phyloP scores from a whole-genome alignment of 2,888 invertebrate genomes.

The Abscondita cerata region DNA sequence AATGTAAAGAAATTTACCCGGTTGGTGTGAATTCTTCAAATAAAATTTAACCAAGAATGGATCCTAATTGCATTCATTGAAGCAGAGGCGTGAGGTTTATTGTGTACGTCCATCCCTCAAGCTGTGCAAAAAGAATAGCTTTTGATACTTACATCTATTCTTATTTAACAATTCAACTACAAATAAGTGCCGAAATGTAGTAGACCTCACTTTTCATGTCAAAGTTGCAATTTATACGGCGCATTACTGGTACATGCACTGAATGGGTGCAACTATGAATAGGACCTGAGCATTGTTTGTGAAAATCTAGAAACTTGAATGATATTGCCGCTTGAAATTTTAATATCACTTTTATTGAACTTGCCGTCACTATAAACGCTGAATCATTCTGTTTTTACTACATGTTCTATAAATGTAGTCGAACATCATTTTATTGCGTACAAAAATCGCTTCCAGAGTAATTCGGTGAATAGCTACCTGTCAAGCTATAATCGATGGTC shows the following conservation, averaged over 20 bases:
- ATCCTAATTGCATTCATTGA: conserved; percentile 59
- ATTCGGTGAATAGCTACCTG: background rate
- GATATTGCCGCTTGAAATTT: too few relatives aligned
- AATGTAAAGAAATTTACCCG: conserved; percentile 21
- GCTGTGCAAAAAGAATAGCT: conserved; percentile 47
- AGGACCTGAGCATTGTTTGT: background rate
- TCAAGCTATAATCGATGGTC: background rate
- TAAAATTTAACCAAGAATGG: conserved; percentile 50
- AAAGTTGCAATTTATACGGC: conserved; percentile 35
- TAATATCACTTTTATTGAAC: background rate
- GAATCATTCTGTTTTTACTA: too few relatives aligned
- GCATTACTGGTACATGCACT: conserved; percentile 27
- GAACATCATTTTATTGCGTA: too few relatives aligned
- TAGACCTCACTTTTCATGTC: conserved; percentile 36
- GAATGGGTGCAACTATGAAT: conserved; percentile 2
- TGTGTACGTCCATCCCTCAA: conserved; percentile 38
- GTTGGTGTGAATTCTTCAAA: conserved; percentile 20
- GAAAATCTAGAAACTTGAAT: background rate
- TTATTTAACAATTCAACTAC: conserved; percentile 48
- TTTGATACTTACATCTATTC: conserved; percentile 54
- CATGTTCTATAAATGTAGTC: too few relatives aligned
- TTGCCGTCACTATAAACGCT: background rate
- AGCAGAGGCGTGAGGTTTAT: conserved; percentile 55
- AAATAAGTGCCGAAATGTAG: conserved; percentile 49
- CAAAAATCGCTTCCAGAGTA: background rate